Evolutionary conservation across 2,888 invertebrate genomes (phyloP), one percentile per base, ranked within the genome.

Genomic region (Mythimna lalbum): DNA sequence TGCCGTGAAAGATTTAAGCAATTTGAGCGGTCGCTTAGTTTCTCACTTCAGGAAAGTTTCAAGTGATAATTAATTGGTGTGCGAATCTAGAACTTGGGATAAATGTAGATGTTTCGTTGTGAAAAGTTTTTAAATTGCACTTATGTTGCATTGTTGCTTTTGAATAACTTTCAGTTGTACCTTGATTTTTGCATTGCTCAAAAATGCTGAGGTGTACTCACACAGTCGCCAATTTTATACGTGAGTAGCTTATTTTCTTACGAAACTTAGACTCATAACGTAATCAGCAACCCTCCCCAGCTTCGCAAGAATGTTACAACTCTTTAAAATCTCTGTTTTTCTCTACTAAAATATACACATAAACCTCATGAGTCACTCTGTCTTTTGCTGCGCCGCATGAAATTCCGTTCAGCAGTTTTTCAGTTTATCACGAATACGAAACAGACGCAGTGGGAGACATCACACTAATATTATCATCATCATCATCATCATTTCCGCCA

Each of bases 1-100:
- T 68, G 69, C 76, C 64, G 81, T 76, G 73, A 85, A 76, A 83
- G 83, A 85, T 83, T 83, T 76, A 62, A 76, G 79, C 76, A 85
- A 83, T 84, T 84, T 83, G 61, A 84, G 57, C 71, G 72, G 69
- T 69, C 78, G 75, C 64, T 79, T 75, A 75, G 73, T 79, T 64
- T 64, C 62, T 63, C 62, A 81, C 73, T 85, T 84, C 84, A 74
- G 73, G 74, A 31, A 71, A 79, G 74, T 83, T 73, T 72, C 55
- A 69, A 79, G 69, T 63, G 70, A 59, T 78, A 80, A 83, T 85
- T 83, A 83, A 79, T 81, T 81, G 86, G 72, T 79, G 67, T 73
- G 76, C 63, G 66, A 78, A 76, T 66, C 70, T 73, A 69, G 73
- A 63, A 70, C 59, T 71, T 68, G 52, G 53, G 60, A 74, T 82